Base-by-base conservation (phyloP, 1,140 invertebrate genomes). In the Trichomalopsis sarcophagae region DNA sequence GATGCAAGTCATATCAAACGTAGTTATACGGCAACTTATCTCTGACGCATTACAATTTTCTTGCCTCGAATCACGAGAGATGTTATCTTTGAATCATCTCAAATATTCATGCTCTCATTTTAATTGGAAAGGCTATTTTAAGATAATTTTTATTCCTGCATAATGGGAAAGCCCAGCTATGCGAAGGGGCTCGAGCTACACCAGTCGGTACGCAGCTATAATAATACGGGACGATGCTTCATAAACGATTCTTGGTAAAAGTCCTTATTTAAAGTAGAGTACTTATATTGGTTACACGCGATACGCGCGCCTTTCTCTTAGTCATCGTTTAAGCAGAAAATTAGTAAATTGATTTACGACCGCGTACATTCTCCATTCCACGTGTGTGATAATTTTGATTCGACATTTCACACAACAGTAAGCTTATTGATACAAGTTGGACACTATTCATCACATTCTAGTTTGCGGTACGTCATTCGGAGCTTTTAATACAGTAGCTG, bases 281-380 rank as follows among this genome's bases (percentile, higher is more conserved):
- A 76, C 21, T 13, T 14, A 44, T 14, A 66, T 86, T 83, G 79
- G 2, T 55, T 68, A 62, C 78, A 84, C 74, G 81, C 77, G 77
- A 66, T 82, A 76, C 71, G 66, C 81, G 50, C 14, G 44, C 75
- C 47, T 27, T 75, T 36, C 40, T 73, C 76, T 92, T 91, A 91
- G 90, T 91, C 91, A 91, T 81, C 90, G 87, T 86, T 91, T 89
- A 87, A 91, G 87, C 81, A 44, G 78, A 82, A 69, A 84, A 89
- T 89, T 89, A 90, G 89, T 89, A 87, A 86, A 82, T 83, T 90
- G 91, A 91, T 91, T 91, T 91, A 91, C 87, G 71, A 27, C 79
- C 80, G 30, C 80, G n/a, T 74, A 81, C 76, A 44, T 76, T 62
- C 36, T 81, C 50, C 27, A 75, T 62, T 36, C 55, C 40, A 36